These are phyloP conservation scores for Tadarida brasiliensis DNA, from an alignment of 2,797 vertebrate genomes.

Conservation along the genomic window DNA sequence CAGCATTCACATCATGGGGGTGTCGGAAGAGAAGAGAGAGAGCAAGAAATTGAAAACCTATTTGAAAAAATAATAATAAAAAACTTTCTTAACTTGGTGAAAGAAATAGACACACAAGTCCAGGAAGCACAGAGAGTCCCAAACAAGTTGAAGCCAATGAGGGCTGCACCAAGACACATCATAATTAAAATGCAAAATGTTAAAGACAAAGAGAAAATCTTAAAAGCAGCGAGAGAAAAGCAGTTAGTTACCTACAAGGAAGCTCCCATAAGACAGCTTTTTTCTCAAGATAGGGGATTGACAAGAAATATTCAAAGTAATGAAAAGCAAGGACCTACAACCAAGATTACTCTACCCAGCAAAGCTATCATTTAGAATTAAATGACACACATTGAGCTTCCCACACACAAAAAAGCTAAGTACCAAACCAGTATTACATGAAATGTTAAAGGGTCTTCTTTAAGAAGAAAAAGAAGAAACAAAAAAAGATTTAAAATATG, in stretches of 20 bases:
- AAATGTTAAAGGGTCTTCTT: neutral
- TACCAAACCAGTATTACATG: neutral
- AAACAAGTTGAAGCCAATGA: neutral
- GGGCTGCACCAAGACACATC: neutral
- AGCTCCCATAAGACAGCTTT: neutral
- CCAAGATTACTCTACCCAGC: neutral
- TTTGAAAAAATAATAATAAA: neutral
- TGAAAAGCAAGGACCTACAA: neutral
- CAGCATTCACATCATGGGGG: neutral
- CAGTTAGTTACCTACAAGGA: neutral
- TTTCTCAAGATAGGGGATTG: neutral
- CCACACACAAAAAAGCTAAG: neutral
- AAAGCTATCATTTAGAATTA: neutral
- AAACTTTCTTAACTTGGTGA: neutral
- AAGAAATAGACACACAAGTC: neutral
- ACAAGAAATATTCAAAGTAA: neutral
- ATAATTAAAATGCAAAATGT: neutral
- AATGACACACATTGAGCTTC: neutral
- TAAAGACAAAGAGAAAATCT: neutral
- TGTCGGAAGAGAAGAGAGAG: neutral
- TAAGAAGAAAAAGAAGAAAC: neutral
- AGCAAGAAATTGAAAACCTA: neutral
- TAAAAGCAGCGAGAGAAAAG: neutral
- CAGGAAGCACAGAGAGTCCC: neutral
- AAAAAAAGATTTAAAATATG: neutral